Evolutionary conservation across 1,140 invertebrate genomes (phyloP), one percentile per base, ranked within the genome.

Genomic region (Rhopalosiphum maidis): DNA sequence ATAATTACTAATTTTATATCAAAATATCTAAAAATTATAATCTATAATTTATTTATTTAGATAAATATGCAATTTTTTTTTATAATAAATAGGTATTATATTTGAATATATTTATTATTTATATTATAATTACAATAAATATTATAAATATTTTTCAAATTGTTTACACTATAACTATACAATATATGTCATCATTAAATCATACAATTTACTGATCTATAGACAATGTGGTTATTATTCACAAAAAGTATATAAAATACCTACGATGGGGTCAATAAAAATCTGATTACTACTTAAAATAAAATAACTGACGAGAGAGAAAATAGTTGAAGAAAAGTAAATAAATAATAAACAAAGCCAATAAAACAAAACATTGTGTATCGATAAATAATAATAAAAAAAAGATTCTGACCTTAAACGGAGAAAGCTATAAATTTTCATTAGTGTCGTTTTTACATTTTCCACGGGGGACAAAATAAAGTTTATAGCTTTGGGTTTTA

Each of bases 331-430:
- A 92, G 15, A 86, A 85, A 86, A 83, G 46, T 93, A 93, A 85
- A 83, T 85, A 86, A 83, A 93, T 55, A 93, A 93, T 93, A 85
- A 93, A 93, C 48, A 86, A 89, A 54, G 48, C 51, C 82, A 93
- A 86, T 86, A 93, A 93, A 93, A 93, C 91, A 93, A 93, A 77
- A 93, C 91, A 93, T 85, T 86, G 35, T 85, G 82, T 85, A 93
- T 93, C 77, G 91, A 93, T 55, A 85, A 93, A 93, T 86, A 93
- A 93, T 83, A 93, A 93, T 93, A 93, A 93, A 93, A 93, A 91
- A 93, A 93, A 85, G 82, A 93, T 91, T 91, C 41, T 82, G 68
- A 83, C 77, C 60, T 91, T 91, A 91, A 91, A 91, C 90, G 77
- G 43, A 46, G 11, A 91, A 51, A 91, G 90, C 77, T 83, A 91